phyloP scores from a whole-genome alignment of 2,797 vertebrate genomes.

The Platyrinchus mystaceus region DNA sequence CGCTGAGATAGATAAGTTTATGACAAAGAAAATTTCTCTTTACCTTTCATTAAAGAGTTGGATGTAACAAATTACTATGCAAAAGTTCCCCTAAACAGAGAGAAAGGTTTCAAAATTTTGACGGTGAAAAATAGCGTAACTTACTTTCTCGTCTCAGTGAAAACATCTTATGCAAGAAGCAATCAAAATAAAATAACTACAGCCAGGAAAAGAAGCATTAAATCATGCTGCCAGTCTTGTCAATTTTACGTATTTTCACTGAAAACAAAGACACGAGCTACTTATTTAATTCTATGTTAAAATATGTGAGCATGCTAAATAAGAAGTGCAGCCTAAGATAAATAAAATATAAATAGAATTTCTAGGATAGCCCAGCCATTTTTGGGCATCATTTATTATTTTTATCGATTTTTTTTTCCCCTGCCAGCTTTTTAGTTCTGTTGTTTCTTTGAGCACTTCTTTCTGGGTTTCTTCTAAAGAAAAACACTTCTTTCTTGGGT shows the following conservation, averaged over 20 bases:
- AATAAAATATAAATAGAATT: conserved; percentile 35
- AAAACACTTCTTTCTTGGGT: conserved; percentile 34
- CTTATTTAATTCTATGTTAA: background rate
- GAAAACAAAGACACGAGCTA: conserved; percentile 27
- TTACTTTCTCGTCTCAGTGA: background rate
- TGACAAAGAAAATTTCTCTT: background rate
- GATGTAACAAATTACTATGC: background rate
- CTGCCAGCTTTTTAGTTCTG: background rate
- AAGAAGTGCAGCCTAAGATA: background rate
- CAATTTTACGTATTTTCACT: conserved; percentile 16
- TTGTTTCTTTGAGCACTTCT: conserved; percentile 34
- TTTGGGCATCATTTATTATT: conserved; percentile 6
- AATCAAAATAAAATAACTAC: background rate
- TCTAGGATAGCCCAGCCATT: conserved; percentile 3
- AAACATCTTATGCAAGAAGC: background rate
- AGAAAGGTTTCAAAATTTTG: background rate
- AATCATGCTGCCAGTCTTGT: background rate
- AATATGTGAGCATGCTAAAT: background rate
- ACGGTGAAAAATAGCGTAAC: background rate
- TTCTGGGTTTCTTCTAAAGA: background rate
- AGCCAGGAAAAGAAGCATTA: background rate
- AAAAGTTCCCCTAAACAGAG: background rate
- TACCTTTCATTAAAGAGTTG: background rate
- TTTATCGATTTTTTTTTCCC: background rate
- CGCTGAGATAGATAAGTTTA: background rate